Percentiles rank a stretch among this genome's conserved stretches.
phyloP scores from a whole-genome alignment of 2,113 vertebrate genomes.

The Struthio camelus region DNA sequence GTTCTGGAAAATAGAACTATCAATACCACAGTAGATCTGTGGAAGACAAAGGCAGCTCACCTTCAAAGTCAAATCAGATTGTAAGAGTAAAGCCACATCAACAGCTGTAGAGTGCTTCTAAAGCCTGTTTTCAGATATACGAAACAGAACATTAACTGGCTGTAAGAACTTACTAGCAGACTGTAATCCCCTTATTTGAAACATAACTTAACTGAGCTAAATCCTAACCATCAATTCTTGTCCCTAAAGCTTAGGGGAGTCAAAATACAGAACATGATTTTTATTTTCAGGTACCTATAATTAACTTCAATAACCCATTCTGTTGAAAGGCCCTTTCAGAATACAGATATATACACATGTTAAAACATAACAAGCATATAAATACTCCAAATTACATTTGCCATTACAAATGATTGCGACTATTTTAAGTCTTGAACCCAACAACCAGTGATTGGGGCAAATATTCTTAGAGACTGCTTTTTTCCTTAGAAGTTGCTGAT shows the following conservation, averaged over 20 bases:
- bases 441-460: not conserved
- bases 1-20: not conserved
- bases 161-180: not conserved
- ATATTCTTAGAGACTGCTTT: not conserved
- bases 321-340: not conserved
- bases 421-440: not conserved
- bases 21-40: rapidly evolving
- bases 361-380: not conserved
- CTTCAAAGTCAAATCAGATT: not conserved
- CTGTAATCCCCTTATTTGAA: not conserved
- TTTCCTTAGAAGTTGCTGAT: not conserved
- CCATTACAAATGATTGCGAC: not conserved
- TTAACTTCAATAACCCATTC: too few relatives aligned
- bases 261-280: not conserved
- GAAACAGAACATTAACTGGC: not conserved
- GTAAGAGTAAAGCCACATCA: not conserved
- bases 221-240: not conserved
- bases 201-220: not conserved
- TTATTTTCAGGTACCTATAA: not conserved
- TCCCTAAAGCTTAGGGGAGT: not conserved
- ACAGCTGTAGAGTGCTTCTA: not conserved
- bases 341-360: not conserved
- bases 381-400: not conserved
- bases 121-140: not conserved
- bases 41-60: not conserved